These are phyloP conservation scores for Halcyon leucocephala DNA, from an alignment of 2,797 vertebrate genomes.

Conservation along the genomic window DNA sequence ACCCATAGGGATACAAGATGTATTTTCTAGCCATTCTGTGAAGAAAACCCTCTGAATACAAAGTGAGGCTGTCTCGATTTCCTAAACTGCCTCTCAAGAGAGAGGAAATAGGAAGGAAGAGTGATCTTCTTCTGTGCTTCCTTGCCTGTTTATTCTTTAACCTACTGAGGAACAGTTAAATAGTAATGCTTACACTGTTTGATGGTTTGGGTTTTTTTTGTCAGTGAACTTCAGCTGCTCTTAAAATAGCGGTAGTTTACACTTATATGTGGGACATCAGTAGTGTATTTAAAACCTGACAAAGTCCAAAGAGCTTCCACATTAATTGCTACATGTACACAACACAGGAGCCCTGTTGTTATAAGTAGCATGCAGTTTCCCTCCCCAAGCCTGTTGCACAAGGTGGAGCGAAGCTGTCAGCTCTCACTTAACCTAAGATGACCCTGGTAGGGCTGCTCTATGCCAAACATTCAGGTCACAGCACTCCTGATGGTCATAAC, in stretches of 20 bases:
- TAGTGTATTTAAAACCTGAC: neutral
- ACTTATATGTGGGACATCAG: neutral
- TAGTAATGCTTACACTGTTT: neutral
- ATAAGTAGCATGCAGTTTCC: neutral
- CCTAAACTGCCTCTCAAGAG: neutral
- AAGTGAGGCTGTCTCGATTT: neutral
- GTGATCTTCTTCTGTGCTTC: neutral
- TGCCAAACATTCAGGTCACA: neutral
- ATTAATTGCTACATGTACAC: neutral
- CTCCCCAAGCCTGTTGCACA: neutral
- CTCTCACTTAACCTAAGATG: neutral
- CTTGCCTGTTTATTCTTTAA: slow-evolving; percentile 10
- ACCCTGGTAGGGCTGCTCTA: neutral
- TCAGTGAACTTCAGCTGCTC: neutral
- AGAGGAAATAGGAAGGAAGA: neutral
- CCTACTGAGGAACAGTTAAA: neutral
- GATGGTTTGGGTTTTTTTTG: neutral
- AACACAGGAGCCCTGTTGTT: neutral
- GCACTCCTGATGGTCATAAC: neutral
- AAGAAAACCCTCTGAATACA: neutral
- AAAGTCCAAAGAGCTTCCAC: neutral
- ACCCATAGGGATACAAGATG: neutral
- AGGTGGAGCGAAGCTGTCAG: neutral
- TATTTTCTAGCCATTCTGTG: neutral
- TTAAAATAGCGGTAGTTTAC: neutral